Conservation (phyloP, 2,888 invertebrate genomes). For the Harmothoe impar region DNA sequence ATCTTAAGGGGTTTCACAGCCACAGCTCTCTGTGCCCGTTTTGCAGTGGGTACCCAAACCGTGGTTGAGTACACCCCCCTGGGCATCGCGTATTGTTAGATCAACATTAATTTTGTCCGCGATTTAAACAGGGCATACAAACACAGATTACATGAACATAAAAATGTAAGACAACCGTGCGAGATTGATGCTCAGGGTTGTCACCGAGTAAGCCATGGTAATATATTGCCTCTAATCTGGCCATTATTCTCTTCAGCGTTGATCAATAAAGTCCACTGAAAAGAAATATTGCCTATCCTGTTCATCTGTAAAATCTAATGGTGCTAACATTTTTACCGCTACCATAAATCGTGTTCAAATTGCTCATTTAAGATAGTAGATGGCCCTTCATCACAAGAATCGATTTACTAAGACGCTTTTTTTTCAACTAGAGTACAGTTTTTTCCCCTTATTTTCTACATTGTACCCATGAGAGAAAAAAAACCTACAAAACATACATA, state of each 20-base stretch:
- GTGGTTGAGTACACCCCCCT: too few relatives aligned
- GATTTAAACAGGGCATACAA: too few relatives aligned
- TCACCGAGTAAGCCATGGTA: background rate
- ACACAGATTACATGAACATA: too few relatives aligned
- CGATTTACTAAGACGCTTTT: background rate
- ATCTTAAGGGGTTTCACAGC: too few relatives aligned
- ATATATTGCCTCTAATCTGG: background rate
- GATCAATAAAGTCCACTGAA: background rate
- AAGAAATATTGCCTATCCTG: background rate
- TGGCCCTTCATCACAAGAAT: background rate
- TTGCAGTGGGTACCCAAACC: too few relatives aligned
- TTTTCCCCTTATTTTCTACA: background rate
- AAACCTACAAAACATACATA: too few relatives aligned
- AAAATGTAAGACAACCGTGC: too few relatives aligned
- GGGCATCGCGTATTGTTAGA: too few relatives aligned
- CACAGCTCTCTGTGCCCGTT: too few relatives aligned
- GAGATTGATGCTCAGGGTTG: too few relatives aligned
- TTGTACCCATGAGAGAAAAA: too few relatives aligned
- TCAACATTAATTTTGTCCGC: too few relatives aligned
- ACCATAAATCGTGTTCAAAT: background rate
- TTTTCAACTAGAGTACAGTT: background rate
- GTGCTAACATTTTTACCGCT: background rate
- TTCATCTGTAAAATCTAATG: background rate
- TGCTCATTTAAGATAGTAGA: background rate
- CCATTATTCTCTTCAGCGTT: background rate